Evolutionary conservation across 2,113 vertebrate species (phyloP), one percentile per base, ranked within the genome.

Genomic region (Cynocephalus volans): DNA sequence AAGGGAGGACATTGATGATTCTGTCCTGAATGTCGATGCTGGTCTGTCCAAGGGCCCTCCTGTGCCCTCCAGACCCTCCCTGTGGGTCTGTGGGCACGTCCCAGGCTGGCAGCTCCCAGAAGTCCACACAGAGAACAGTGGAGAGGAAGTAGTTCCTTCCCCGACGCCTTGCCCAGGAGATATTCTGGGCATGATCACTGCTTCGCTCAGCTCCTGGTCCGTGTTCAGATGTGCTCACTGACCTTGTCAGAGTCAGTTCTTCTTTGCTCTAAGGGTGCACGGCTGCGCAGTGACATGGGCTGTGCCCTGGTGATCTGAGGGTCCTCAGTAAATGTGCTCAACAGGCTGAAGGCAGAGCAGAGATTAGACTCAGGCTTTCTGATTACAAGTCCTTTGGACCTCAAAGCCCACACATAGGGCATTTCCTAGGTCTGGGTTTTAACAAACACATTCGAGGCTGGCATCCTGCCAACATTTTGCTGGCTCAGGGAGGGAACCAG

Each of bases 381-480:
- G 26, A 64, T 73, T 96, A 79, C 86, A 95, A 79, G 86, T 52
- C 36, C 75, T 41, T 17, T 18, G 52, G 36, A 17, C 79, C 73
- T 93, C 80, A 60, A 79, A 95, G 52, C 33, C 52, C 79, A 92
- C 0, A 2, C 1, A 1, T 5, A 24, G 81, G 95, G 77, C 91
- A 60, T 62, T 81, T 90, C 93, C 24, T 28, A 93, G 41, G 79
- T 80, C 87, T 96, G 92, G 87, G 19, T 96, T 96, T 90, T 93
- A 96, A 91, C 92, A 92, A 90, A 96, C 0, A 4, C 54, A 36
- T 36, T 67, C 14, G 70, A 88, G 41, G 41, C 8, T 97, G 97
- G 95, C 90, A 48, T 23, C 56, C 60, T 90, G 96, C 89, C 23
- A 0, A 76, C 7, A 3, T 56, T 95, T 96, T 86, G 64, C 69